Evolutionary conservation across 2,113 vertebrate genomes (phyloP).

Genomic region (Prunella fulvescens): DNA sequence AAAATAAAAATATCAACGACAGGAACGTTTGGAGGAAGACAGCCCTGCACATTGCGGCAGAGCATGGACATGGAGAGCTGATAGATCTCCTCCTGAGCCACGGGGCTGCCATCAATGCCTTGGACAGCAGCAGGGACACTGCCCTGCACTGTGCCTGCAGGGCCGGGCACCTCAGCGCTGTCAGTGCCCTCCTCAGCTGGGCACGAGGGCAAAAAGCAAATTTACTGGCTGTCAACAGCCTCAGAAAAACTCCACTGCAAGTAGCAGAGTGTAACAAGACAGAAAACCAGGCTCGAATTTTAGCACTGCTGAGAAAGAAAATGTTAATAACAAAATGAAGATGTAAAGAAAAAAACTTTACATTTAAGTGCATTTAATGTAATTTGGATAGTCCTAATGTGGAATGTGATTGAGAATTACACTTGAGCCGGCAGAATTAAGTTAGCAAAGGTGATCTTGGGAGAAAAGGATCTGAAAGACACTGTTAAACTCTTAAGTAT

Average conservation of each 20-base stretch:
- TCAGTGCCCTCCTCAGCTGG: constrained; percentile 66
- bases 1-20: constrained; percentile 70
- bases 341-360: neutral
- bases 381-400: neutral
- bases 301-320: constrained; percentile 73
- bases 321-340: constrained; percentile 75
- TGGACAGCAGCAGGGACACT: constrained; percentile 75
- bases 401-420: neutral
- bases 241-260: constrained; percentile 76
- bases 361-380: neutral
- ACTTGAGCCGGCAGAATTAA: neutral
- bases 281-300: constrained; percentile 61
- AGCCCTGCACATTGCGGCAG: constrained; percentile 65
- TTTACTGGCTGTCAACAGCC: constrained; percentile 67
- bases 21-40: constrained; percentile 80
- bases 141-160: constrained; percentile 75
- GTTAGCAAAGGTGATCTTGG: neutral
- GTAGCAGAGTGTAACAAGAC: constrained; percentile 61
- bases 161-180: constrained; percentile 55
- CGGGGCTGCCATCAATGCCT: constrained; percentile 69
- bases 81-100: constrained; percentile 59
- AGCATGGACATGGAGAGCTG: constrained; percentile 64
- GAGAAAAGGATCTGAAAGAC: neutral
- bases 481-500: neutral
- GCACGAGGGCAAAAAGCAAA: constrained; percentile 61